Evolutionary conservation across 2,888 invertebrate species (phyloP), one percentile per base, ranked within the genome.

Genomic region (Myathropa florea): DNA sequence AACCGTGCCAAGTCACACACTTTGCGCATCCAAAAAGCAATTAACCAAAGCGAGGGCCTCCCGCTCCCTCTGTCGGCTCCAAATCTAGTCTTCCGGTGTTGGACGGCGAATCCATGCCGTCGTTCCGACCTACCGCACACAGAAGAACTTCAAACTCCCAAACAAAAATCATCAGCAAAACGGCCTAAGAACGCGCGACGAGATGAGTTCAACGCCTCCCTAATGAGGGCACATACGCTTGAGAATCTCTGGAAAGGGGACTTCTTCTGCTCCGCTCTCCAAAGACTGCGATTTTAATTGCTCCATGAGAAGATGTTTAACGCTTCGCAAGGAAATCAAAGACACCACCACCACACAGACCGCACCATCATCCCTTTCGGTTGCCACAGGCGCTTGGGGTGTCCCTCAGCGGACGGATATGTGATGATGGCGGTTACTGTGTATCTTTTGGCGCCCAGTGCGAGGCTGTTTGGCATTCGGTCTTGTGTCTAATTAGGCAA

Each of bases 21-120:
- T 70, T 79, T 73, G 61, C 73, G 73, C 79, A 33, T 72, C 63
- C 53, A 83, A 61, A 80, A 75, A 71, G 53, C 80, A 70, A 80
- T 83, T 79, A 79, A 75, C 73, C 60, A 21, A 70, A 75, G 67
- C 36, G 36, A 59, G 53, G 10, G 64, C 64, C 36, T 33, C 23
- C 36, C 23, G 30, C 46, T 63, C n/a, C 23, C 23, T n/a, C n/a
- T n/a, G n/a, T n/a, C n/a, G n/a, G 36, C 46, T 14, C n/a, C 30
- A 55, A n/a, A 10, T 60, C 14, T 68, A 68, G 59, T 73, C 73
- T 73, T 83, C 83, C 83, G 82, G 71, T 64, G 72, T 1, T 3
- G 46, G 24, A 9, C 3, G 4, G 57, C 21, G 18, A 0, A 18
- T n/a, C n/a, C n/a, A n/a, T n/a, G n/a, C n/a, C n/a, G n/a, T n/a